A percentile compares a stretch with the other conserved stretches of the same genome.
Evolutionary conservation across 2,113 vertebrate genomes (phyloP).

Genomic region (Neotragus moschatus): DNA sequence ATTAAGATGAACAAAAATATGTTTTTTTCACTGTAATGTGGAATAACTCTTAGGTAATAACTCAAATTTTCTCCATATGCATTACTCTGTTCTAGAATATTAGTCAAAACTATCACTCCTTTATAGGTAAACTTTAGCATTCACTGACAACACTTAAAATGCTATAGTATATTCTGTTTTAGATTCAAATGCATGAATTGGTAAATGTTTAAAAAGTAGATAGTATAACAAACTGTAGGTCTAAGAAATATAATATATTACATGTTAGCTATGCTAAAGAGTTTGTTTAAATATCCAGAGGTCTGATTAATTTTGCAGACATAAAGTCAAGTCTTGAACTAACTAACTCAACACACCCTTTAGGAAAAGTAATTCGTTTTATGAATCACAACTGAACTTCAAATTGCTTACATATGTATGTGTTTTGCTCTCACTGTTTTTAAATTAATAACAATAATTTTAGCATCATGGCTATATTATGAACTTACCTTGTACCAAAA

Average conservation of each 20-base stretch:
- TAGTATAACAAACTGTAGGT: background rate
- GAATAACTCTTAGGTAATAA: background rate
- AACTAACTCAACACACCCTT: background rate
- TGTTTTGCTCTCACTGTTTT: background rate
- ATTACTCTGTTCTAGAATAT: background rate
- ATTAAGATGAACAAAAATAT: background rate
- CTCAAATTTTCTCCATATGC: background rate
- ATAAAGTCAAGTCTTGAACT: background rate
- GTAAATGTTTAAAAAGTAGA: background rate
- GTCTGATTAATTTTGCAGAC: background rate
- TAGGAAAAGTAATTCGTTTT: background rate
- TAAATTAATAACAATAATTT: background rate
- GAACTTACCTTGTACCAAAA: constrained; percentile 15
- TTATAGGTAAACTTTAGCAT: background rate
- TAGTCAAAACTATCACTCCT: background rate
- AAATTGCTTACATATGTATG: background rate
- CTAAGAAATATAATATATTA: background rate
- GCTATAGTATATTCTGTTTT: background rate
- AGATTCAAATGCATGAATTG: background rate
- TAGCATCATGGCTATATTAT: background rate
- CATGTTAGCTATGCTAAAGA: background rate
- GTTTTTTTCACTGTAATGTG: background rate
- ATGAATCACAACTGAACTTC: background rate
- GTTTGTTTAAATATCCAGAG: background rate
- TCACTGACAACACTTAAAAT: background rate